phyloP scores from a whole-genome alignment of 2,797 vertebrate genomes.

The Austrolebias charrua region DNA sequence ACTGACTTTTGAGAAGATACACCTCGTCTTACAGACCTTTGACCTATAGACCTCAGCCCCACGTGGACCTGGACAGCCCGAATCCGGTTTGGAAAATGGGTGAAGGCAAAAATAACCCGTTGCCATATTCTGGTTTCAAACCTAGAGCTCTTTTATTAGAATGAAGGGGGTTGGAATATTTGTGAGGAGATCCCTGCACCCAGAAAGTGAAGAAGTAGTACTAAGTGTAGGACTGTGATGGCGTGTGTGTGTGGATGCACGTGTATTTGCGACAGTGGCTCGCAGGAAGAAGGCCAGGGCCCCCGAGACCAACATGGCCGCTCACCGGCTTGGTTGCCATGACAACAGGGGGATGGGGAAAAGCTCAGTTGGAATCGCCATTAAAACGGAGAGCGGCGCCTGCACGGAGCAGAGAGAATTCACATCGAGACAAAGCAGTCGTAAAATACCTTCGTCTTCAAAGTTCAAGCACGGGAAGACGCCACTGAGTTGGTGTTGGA shows the following conservation, averaged over 20 bases:
- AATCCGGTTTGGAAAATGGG: not conserved
- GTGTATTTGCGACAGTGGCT: conserved; percentile 59
- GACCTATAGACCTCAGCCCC: not conserved
- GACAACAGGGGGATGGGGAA: conserved; percentile 71
- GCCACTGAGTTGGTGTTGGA: not conserved
- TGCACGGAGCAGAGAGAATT: conserved; percentile 45
- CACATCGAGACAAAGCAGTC: conserved; percentile 43
- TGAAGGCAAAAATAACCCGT: not conserved
- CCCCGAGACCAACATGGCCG: conserved; percentile 76
- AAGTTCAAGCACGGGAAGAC: not conserved
- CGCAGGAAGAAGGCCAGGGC: conserved; percentile 80
- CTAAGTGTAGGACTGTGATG: conserved; percentile 11
- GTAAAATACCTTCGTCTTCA: conserved; percentile 11
- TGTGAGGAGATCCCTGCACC: conserved; percentile 31
- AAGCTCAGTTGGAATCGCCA: conserved; percentile 76
- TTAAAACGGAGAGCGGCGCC: conserved; percentile 77
- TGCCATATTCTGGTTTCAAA: not conserved
- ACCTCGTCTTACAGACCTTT: no score
- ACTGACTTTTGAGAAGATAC: no score
- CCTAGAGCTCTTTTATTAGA: conserved; percentile 20
- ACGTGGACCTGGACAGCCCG: not conserved
- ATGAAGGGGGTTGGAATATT: conserved; percentile 29
- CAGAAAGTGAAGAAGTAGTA: conserved; percentile 10
- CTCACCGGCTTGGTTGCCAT: conserved; percentile 77
- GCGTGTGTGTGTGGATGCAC: conserved; percentile 3